Conservation (phyloP, 1,140 invertebrate genomes). For the Ceratitis capitata region DNA sequence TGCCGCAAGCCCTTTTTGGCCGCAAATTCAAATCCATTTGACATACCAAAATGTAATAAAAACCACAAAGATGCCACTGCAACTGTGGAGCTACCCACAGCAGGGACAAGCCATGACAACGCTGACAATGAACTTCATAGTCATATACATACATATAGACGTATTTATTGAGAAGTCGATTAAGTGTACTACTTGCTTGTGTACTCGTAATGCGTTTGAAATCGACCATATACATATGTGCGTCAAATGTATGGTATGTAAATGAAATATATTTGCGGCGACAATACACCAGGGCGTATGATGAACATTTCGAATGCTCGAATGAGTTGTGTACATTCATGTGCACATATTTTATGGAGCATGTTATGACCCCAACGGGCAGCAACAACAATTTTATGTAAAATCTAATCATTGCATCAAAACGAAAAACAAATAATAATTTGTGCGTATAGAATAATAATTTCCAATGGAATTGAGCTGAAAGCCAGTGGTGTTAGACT, state of each 20-base stretch:
- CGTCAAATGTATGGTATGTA: not conserved
- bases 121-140: not conserved
- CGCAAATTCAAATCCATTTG: slow-evolving; percentile 1
- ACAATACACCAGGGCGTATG: not conserved
- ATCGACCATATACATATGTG: not conserved
- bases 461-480: too few relatives aligned
- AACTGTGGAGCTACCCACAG: not conserved
- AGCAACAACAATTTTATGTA: too few relatives aligned
- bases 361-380: too few relatives aligned
- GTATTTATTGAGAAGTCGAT: not conserved
- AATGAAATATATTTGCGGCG: not conserved
- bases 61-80: slow-evolving; percentile 15
- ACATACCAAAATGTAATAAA: slow-evolving; percentile 27
- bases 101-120: not conserved
- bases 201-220: not conserved
- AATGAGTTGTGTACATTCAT: too few relatives aligned
- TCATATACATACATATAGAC: not conserved
- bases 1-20: not conserved
- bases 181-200: not conserved
- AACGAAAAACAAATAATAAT: too few relatives aligned
- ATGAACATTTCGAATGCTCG: not conserved
- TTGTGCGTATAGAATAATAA: too few relatives aligned
- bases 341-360: too few relatives aligned
- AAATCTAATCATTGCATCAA: too few relatives aligned
- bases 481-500: too few relatives aligned